Evolutionary conservation across 2,888 invertebrate species (phyloP).

Genomic region (Bibio marci): DNA sequence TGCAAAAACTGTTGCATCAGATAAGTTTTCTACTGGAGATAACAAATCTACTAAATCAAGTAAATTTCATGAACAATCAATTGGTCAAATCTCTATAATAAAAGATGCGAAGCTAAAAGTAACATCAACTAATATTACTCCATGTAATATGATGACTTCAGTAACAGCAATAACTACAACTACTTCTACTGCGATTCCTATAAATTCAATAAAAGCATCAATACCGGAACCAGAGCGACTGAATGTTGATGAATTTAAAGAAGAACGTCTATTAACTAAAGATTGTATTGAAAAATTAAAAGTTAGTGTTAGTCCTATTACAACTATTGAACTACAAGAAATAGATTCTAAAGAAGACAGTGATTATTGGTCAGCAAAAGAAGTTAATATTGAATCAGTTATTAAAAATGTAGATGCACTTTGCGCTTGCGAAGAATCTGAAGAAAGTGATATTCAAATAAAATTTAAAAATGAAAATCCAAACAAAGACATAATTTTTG

Average conservation of each 20-base stretch:
- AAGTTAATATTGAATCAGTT: slow-evolving; percentile 63
- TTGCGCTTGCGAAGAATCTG: slow-evolving; percentile 1
- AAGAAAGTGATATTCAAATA: not conserved
- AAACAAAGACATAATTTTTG: slow-evolving; percentile 1
- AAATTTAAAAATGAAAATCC: not conserved
- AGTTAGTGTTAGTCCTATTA: slow-evolving; percentile 15
- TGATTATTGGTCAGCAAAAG: slow-evolving; percentile 63
- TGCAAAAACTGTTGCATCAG: too few relatives aligned
- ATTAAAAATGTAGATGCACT: slow-evolving; percentile 61
- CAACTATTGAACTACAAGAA: slow-evolving; percentile 27
- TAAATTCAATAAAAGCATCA: not conserved
- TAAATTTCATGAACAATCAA: too few relatives aligned
- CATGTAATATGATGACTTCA: too few relatives aligned
- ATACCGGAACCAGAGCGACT: not conserved
- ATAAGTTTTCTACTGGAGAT: too few relatives aligned
- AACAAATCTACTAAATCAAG: too few relatives aligned
- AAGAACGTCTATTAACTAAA: slow-evolving; percentile 18
- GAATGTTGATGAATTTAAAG: not conserved
- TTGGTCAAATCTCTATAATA: too few relatives aligned
- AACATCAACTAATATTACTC: not conserved
- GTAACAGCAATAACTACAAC: not conserved
- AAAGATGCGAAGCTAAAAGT: too few relatives aligned
- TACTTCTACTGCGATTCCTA: not conserved
- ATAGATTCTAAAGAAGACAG: slow-evolving; percentile 47
- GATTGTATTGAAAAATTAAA: slow-evolving; percentile 24